Evolutionary conservation across 1,140 invertebrate genomes (phyloP).

Genomic region (Drosophila truncata): DNA sequence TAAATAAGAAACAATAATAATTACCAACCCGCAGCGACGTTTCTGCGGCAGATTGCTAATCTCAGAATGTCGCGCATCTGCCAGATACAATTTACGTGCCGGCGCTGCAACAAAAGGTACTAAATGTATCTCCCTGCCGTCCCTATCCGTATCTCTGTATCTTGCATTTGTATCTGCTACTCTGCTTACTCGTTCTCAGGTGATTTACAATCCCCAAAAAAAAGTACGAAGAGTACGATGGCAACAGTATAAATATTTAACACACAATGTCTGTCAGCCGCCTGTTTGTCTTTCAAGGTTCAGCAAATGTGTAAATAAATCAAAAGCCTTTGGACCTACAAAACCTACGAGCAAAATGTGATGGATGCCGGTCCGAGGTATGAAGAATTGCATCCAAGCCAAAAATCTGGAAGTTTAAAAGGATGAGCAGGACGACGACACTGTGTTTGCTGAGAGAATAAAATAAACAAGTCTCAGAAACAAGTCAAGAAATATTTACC

Average conservation of each 20-base stretch:
- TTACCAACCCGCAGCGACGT: slow-evolving; percentile 6
- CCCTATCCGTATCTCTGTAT: slow-evolving; percentile 24
- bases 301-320: slow-evolving; percentile 57
- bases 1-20: slow-evolving; percentile 36
- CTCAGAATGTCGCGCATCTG: slow-evolving; percentile 45
- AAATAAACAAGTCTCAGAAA: slow-evolving; percentile 1
- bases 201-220: slow-evolving; percentile 61
- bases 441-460: slow-evolving; percentile 1
- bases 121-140: neutral
- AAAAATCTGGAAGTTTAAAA: slow-evolving; percentile 3
- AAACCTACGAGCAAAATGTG: slow-evolving; percentile 14
- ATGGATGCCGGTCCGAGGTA: slow-evolving; percentile 28
- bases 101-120: slow-evolving; percentile 24
- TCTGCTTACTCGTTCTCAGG: slow-evolving; percentile 15
- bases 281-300: slow-evolving; percentile 48
- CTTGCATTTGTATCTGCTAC: slow-evolving; percentile 52
- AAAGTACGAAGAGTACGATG: slow-evolving; percentile 10
- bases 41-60: slow-evolving; percentile 35
- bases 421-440: neutral
- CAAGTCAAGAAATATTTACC: slow-evolving; percentile 6
- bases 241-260: slow-evolving; percentile 48
- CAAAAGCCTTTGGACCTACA: slow-evolving; percentile 47
- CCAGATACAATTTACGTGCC: slow-evolving; percentile 50
- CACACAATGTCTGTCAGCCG: slow-evolving; percentile 13
- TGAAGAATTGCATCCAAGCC: slow-evolving; percentile 19